These are phyloP conservation scores for Galerucella calmariensis DNA, from an alignment of 2,888 invertebrate genomes.

Conservation along the genomic window DNA sequence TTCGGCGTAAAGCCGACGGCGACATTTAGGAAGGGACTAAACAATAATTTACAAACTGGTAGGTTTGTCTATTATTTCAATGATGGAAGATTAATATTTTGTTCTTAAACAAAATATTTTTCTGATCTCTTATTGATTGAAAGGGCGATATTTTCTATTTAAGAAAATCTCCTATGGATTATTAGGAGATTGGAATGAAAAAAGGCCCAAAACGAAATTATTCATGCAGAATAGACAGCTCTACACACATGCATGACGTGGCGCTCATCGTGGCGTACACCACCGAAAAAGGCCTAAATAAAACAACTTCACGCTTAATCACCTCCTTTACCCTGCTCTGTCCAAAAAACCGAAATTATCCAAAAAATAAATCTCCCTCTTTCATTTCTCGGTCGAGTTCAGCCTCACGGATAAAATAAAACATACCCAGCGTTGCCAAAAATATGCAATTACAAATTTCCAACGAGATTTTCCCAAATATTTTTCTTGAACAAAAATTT, in stretches of 20 bases:
- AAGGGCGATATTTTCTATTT: too few species aligned
- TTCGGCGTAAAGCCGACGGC: too few species aligned
- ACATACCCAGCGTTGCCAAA: constrained; percentile 2
- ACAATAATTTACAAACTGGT: too few species aligned
- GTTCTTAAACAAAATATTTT: too few species aligned
- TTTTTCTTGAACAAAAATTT: too few species aligned
- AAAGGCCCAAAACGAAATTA: not conserved
- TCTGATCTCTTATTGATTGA: too few species aligned
- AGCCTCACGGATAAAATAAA: not conserved
- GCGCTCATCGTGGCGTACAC: constrained; percentile 6
- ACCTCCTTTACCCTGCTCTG: constrained; percentile 1
- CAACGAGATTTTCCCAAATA: too few species aligned
- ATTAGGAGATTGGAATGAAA: not conserved
- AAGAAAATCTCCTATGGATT: not conserved
- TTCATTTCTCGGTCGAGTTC: constrained; percentile 7
- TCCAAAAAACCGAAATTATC: constrained; percentile 16
- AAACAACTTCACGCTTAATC: constrained; percentile 26
- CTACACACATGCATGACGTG: constrained; percentile 2
- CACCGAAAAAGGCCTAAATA: constrained; percentile 2
- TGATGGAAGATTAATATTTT: too few species aligned
- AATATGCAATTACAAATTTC: not conserved
- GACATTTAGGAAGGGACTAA: too few species aligned
- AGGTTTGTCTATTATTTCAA: too few species aligned
- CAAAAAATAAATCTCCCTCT: constrained; percentile 15
- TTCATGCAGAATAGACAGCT: not conserved